Evolutionary conservation across 2,797 vertebrate species (phyloP).

Genomic region (Potorous gilbertii): DNA sequence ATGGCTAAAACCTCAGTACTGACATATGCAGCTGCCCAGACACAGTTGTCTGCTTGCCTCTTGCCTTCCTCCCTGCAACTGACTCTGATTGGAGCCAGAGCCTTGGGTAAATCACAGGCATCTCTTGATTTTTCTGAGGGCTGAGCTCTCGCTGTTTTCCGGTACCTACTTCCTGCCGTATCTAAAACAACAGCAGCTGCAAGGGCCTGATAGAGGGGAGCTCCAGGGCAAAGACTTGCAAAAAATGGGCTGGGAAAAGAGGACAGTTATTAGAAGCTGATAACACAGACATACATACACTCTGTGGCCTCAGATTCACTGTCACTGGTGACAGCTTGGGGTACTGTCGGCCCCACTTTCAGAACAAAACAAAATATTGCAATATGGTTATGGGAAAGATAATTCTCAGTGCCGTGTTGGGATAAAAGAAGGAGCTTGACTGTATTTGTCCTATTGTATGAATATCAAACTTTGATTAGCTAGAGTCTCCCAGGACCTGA

Average conservation of each 20-base stretch:
- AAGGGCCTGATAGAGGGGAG: slow-evolving; percentile 83
- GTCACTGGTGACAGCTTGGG: slow-evolving; percentile 50
- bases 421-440: slow-evolving; percentile 76
- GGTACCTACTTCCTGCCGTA: slow-evolving; percentile 86
- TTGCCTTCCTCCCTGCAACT: slow-evolving; percentile 19
- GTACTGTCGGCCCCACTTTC: slow-evolving; percentile 59
- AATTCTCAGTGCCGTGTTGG: slow-evolving; percentile 68
- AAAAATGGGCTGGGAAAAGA: slow-evolving; percentile 78
- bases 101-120: slow-evolving; percentile 80
- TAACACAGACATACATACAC: slow-evolving; percentile 66
- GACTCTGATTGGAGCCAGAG: slow-evolving; percentile 80
- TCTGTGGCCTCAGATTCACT: slow-evolving; percentile 75
- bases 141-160: slow-evolving; percentile 77
- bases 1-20: slow-evolving; percentile 73
- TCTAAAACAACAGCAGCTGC: slow-evolving; percentile 88
- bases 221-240: slow-evolving; percentile 79
- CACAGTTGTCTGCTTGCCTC: slow-evolving; percentile 48
- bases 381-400: slow-evolving; percentile 75
- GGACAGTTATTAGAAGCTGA: slow-evolving; percentile 76
- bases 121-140: slow-evolving; percentile 78
- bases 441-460: slow-evolving; percentile 79
- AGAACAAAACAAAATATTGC: slow-evolving; percentile 78
- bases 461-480: slow-evolving; percentile 79
- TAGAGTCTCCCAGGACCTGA: slow-evolving; percentile 79
- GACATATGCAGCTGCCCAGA: slow-evolving; percentile 64